Evolutionary conservation across 2,113 vertebrate genomes (phyloP), one percentile per base, ranked within the genome.

Genomic region (Cairina moschata): DNA sequence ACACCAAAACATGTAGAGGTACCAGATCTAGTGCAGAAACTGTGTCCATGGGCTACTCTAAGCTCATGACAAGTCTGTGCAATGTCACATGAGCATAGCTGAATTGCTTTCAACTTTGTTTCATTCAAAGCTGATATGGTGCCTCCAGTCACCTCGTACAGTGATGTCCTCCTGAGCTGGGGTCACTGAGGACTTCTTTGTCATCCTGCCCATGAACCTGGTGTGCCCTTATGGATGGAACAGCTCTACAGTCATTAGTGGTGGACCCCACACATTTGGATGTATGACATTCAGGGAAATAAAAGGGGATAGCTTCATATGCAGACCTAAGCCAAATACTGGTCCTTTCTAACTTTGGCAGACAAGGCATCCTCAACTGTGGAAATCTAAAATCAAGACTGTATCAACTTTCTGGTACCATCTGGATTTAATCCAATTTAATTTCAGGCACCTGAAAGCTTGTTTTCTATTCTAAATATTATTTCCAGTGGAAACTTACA

Each of bases 201-300:
- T 71, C 52, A 59, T 59, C 12, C 29, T n/a, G 40, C 14, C 32
- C 11, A n/a, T 65, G 63, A 58, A 29, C 17, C 12, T 67, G 38
- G 15, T 54, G 11, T 73, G 66, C 5, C 32, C 7, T 38, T n/a
- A 18, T 2, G 5, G 28, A 9, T 58, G 15, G 15, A 82, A 46
- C 21, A 60, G 63, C 69, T 86, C 42, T 1, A 0, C 44, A 59
- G 11, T 12, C 1, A 0, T 50, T 42, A 50, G 18, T 0, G 2
- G 31, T 26, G 26, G 16, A 55, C 26, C 12, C 38, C 12, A 8
- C 46, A n/a, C 23, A 28, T 17, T 32, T 38, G 31, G 38, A 44
- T 17, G 4, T 36, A 31, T 31, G 38, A 22, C 7, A 67, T 66
- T 8, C 20, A 38, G 38, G 36, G 23, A 34, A 10, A 26, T 29